Percentiles rank a stretch among this genome's conserved stretches.
phyloP scores from a whole-genome alignment of 2,113 vertebrate species.

The Lepisosteus oculatus region DNA sequence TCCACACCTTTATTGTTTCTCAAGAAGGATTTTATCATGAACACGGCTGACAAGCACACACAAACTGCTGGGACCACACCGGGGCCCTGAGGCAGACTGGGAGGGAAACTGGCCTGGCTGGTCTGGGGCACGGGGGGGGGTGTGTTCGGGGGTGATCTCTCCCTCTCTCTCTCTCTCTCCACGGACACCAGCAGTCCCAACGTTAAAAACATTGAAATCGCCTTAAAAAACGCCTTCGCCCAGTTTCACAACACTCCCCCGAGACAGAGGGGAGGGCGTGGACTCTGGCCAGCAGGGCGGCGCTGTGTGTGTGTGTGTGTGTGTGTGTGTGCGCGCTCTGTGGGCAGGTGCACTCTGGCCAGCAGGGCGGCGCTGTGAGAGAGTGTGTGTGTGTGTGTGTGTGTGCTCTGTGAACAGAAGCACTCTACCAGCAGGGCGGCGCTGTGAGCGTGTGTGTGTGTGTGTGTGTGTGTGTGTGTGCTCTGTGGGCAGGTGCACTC shows the following conservation, averaged over 20 bases:
- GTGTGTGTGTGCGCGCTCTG: not conserved
- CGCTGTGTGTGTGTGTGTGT: not conserved
- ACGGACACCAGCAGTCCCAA: not conserved
- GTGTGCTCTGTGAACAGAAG: not conserved
- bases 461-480: too few relatives aligned
- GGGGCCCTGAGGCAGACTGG: too few relatives aligned
- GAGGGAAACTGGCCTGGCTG: too few relatives aligned
- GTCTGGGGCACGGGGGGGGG: not conserved
- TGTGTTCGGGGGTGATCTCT: too few relatives aligned
- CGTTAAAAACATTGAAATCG: not conserved
- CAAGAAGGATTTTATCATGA: too few relatives aligned
- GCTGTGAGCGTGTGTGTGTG: not conserved
- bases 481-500: too few relatives aligned
- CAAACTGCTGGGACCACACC: too few relatives aligned
- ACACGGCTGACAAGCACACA: too few relatives aligned
- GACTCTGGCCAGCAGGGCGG: not conserved
- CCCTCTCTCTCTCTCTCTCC: too few relatives aligned
- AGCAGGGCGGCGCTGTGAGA: too few relatives aligned
- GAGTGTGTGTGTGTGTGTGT: not conserved
- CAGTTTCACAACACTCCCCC: constrained; percentile 27
- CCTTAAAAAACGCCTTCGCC: constrained; percentile 26
- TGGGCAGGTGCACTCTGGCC: not conserved
- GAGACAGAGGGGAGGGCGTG: constrained; percentile 22
- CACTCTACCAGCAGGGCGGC: not conserved
- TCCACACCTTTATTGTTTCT: too few relatives aligned